Base-by-base conservation (phyloP, 1,140 invertebrate species). In the Campoletis sonorensis region DNA sequence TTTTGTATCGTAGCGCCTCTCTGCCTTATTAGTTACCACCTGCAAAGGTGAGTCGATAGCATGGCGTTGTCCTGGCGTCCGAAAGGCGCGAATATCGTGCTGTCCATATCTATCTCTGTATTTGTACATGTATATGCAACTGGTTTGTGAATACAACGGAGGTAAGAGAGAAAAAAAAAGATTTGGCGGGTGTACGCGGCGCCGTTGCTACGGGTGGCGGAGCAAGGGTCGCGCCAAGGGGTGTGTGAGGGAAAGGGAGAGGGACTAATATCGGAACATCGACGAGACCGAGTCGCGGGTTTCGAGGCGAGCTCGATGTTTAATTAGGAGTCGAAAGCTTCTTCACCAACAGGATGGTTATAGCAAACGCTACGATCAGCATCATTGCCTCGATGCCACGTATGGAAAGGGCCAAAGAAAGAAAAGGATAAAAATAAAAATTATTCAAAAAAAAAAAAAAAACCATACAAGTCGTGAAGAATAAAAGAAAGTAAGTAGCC, bases 211-310 rank as follows among this genome's bases (percentile, higher is more conserved):
- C 49, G 40, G 26, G n/a, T 78, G 49, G n/a, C 18, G 73, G 21
- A 70, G 58, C 23, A 73, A 67, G 21, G 40, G 45, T 33, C 26
- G 71, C 18, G 13, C 27, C 49, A 68, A 67, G 71, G 49, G 45
- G 67, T 40, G 81, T 79, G 10, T 23, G 79, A 54, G 76, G 79
- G 82, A 3, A 45, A 18, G 18, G 83, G 80, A 16, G 84, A 85
- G 85, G 86, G 84, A 89, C 89, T 92, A 92, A 92, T 92, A 92
- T 92, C 91, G 87, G 87, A 90, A 90, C 91, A 92, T 92, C 91
- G 88, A 90, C 87, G 89, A 86, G 40, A 61, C 58, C 82, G 87
- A 90, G 85, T 90, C 85, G 86, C 54, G 84, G 86, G 87, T 87
- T 86, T 90, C 88, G 88, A 89, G 67, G 86, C 86, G 84, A 89